These are phyloP conservation scores for Paradoxurus hermaphroditus DNA, from an alignment of 2,113 vertebrate genomes.

Conservation along the genomic window DNA sequence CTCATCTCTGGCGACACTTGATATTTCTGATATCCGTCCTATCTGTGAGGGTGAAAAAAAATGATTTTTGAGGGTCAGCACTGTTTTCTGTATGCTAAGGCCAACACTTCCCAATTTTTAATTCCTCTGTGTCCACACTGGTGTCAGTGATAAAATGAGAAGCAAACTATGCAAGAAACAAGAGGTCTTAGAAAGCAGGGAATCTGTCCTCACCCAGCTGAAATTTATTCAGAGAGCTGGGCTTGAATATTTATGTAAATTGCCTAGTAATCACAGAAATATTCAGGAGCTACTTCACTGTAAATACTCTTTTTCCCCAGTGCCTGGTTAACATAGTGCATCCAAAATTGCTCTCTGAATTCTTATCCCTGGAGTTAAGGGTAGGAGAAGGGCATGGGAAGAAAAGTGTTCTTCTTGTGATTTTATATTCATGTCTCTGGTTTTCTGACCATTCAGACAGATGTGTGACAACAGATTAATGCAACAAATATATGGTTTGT, in stretches of 20 bases:
- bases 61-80: background rate
- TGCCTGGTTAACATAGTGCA: background rate
- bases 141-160: background rate
- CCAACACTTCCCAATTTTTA: background rate
- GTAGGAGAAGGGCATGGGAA: background rate
- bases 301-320: background rate
- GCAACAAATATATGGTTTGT: background rate
- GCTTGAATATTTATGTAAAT: constrained; percentile 61
- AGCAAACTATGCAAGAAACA: background rate
- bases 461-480: background rate
- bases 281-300: constrained; percentile 52
- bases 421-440: background rate
- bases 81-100: background rate
- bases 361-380: background rate
- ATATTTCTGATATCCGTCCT: background rate
- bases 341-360: background rate
- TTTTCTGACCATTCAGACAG: background rate
- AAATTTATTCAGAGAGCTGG: constrained; percentile 33
- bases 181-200: background rate
- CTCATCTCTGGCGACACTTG: background rate
- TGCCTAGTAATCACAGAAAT: constrained; percentile 57
- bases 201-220: background rate
- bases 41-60: background rate
- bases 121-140: background rate
- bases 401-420: background rate